Percentiles rank a stretch among this genome's conserved stretches.
Conservation (phyloP, 2,797 vertebrate species). For the Chloroceryle inda region DNA sequence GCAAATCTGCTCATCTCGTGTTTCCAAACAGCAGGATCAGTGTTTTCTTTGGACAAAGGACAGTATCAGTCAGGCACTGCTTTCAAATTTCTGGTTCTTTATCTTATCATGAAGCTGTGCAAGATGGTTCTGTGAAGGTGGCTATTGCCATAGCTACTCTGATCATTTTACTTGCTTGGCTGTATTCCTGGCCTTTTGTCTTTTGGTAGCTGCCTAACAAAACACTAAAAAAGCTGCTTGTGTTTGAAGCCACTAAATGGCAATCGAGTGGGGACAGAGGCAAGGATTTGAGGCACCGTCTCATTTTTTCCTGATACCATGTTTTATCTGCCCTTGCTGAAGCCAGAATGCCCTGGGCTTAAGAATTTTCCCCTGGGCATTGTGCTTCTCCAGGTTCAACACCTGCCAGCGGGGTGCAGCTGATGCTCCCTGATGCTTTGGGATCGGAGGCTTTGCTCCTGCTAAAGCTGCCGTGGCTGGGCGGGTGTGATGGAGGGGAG, state of each 20-base stretch:
- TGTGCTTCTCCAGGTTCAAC: background rate
- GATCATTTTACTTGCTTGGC: background rate
- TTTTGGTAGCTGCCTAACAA: background rate
- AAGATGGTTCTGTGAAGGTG: slow-evolving; percentile 31
- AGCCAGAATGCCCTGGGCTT: background rate
- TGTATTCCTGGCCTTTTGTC: background rate
- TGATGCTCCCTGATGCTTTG: background rate
- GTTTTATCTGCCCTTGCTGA: background rate
- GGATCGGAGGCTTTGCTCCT: background rate
- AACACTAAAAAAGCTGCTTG: background rate
- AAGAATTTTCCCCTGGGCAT: background rate
- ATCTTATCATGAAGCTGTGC: background rate
- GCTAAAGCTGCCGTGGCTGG: background rate
- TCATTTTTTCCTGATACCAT: background rate
- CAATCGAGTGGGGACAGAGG: too few relatives aligned
- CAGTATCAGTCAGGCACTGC: background rate
- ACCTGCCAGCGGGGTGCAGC: background rate
- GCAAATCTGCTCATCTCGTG: background rate
- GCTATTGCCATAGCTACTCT: slow-evolving; percentile 16
- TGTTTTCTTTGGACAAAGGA: slow-evolving; percentile 56
- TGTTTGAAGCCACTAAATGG: background rate
- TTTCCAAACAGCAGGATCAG: slow-evolving; percentile 11
- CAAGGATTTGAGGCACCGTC: background rate
- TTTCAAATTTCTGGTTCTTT: slow-evolving; percentile 40
- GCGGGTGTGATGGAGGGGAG: background rate